Percentiles rank a stretch among this genome's conserved stretches.
Evolutionary conservation across 2,797 vertebrate species (phyloP).

Genomic region (Perodicticus potto): DNA sequence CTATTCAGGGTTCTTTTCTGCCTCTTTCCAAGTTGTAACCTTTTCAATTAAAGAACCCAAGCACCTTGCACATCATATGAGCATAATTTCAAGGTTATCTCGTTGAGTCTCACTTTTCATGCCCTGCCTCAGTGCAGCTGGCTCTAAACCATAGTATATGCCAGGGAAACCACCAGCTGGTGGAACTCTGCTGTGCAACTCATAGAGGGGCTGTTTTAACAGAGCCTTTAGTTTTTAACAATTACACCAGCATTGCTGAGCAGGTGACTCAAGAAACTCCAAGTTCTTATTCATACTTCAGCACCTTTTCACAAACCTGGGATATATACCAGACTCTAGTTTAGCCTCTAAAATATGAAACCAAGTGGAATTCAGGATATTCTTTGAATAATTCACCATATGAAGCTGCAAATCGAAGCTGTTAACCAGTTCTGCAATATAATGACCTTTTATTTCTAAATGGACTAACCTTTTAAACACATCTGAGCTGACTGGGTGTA

Average conservation of each 20-base stretch:
- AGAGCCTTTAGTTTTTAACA: slow-evolving; percentile 53
- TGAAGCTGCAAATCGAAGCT: slow-evolving; percentile 2
- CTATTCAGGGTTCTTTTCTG: not conserved
- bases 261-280: not conserved
- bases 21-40: slow-evolving; percentile 26
- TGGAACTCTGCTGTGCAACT: not conserved
- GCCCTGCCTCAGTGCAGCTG: not conserved
- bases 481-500: not conserved
- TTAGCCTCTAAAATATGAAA: not conserved
- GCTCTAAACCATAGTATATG: slow-evolving; percentile 37
- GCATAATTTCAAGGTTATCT: slow-evolving; percentile 38
- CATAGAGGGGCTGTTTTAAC: slow-evolving; percentile 29
- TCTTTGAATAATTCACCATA: slow-evolving; percentile 8
- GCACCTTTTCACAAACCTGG: slow-evolving; percentile 1
- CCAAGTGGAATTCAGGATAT: slow-evolving; percentile 31
- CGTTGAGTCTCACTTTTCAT: slow-evolving; percentile 62
- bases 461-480: not conserved
- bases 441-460: not conserved
- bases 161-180: slow-evolving; percentile 53
- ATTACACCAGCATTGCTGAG: slow-evolving; percentile 52
- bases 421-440: not conserved
- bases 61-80: slow-evolving; percentile 30
- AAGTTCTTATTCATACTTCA: slow-evolving; percentile 36
- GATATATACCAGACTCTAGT: not conserved
- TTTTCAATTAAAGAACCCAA: slow-evolving; percentile 60